Conservation (phyloP, 2,888 invertebrate species). For the Bembecia ichneumoniformis region DNA sequence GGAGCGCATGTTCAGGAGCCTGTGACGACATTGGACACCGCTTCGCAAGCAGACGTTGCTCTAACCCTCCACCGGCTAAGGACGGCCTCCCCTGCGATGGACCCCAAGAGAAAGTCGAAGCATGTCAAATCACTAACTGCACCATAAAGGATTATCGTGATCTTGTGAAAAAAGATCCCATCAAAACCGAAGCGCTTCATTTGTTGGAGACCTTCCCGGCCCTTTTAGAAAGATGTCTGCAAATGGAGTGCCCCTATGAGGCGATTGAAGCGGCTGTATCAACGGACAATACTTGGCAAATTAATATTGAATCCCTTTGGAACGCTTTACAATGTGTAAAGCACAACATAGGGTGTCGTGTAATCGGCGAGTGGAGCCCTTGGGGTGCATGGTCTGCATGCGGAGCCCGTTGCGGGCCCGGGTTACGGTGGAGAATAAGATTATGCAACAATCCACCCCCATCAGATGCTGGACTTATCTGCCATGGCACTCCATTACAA, state of each 20-base stretch:
- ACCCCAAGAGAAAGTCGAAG: constrained; percentile 39
- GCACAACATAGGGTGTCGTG: constrained; percentile 61
- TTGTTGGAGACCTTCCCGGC: constrained; percentile 51
- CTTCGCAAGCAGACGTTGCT: constrained; percentile 46
- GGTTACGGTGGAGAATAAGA: constrained; percentile 47
- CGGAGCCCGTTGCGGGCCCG: constrained; percentile 52
- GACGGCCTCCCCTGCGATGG: constrained; percentile 58
- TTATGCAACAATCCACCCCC: constrained; percentile 54
- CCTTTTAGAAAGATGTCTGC: constrained; percentile 53
- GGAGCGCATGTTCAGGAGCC: constrained; percentile 56
- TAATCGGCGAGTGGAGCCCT: constrained; percentile 52
- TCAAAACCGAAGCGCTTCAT: constrained; percentile 41
- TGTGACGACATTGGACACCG: constrained; percentile 59
- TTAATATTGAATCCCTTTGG: constrained; percentile 53
- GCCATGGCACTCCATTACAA: constrained; percentile 43
- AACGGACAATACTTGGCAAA: constrained; percentile 51
- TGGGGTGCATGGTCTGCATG: constrained; percentile 58
- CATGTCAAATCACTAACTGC: constrained; percentile 55
- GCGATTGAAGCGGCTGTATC: constrained; percentile 47
- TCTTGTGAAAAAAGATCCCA: constrained; percentile 37
- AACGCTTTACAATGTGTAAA: constrained; percentile 66
- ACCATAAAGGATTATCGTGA: constrained; percentile 46
- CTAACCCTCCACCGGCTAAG: constrained; percentile 51
- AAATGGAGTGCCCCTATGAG: constrained; percentile 54
- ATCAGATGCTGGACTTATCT: constrained; percentile 35